phyloP scores from a whole-genome alignment of 2,113 vertebrate genomes.

The Catagonus wagneri region DNA sequence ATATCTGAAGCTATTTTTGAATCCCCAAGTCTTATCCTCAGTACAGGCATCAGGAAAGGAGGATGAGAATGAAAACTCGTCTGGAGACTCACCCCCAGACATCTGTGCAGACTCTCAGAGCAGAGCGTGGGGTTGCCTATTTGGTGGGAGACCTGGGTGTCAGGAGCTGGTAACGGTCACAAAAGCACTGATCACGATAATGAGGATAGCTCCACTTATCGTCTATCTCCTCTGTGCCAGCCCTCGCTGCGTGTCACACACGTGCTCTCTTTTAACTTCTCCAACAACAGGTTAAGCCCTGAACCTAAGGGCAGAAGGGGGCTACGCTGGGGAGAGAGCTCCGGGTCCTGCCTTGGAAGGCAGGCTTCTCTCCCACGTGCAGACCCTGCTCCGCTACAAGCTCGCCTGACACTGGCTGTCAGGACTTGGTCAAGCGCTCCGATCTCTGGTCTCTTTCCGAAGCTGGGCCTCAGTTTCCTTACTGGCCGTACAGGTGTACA shows the following conservation, averaged over 20 bases:
- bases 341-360: background rate
- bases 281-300: no score
- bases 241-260: background rate
- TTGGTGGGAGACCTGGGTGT: background rate
- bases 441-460: background rate
- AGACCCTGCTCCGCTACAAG: background rate
- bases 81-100: background rate
- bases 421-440: background rate
- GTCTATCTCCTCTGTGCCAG: rapidly evolving
- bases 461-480: background rate
- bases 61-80: background rate
- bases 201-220: no score
- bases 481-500: background rate
- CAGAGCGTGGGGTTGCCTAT: background rate
- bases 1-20: slow-evolving; percentile 31
- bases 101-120: background rate
- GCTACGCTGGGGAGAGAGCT: background rate
- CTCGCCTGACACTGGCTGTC: background rate
- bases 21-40: slow-evolving; percentile 13
- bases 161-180: background rate
- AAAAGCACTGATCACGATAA: background rate
- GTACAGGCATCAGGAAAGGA: background rate
- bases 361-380: background rate
- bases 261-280: no score
- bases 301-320: background rate